phyloP scores from a whole-genome alignment of 2,888 invertebrate species.

The Empis livida region DNA sequence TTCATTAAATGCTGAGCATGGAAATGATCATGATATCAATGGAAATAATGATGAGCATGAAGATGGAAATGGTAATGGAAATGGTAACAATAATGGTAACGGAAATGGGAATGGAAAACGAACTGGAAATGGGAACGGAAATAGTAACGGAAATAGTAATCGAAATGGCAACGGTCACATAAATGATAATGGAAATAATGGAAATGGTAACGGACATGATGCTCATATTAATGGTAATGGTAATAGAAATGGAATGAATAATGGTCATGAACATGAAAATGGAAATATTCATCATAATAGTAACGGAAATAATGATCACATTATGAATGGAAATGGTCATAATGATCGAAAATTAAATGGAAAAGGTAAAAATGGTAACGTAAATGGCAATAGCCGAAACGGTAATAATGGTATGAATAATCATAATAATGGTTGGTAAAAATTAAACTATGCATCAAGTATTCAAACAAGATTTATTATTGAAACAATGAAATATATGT shows the following conservation, averaged over 20 bases:
- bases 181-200: not conserved
- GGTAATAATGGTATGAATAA: constrained; percentile 11
- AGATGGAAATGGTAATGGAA: constrained; percentile 5
- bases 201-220: constrained; percentile 2
- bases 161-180: constrained; percentile 8
- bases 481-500: no score
- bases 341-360: constrained; percentile 7
- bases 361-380: constrained; percentile 12
- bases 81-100: constrained; percentile 2
- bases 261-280: constrained; percentile 7
- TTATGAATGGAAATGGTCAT: constrained; percentile 12
- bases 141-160: constrained; percentile 12
- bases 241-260: constrained; percentile 8
- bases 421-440: constrained; percentile 3
- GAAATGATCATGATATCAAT: constrained; percentile 9
- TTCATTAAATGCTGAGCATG: no score
- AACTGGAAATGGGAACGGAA: constrained; percentile 11
- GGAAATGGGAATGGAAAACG: constrained; percentile 3
- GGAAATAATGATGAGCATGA: constrained; percentile 3
- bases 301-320: constrained; percentile 6
- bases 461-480: no score
- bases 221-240: constrained; percentile 5
- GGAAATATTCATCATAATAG: constrained; percentile 8
- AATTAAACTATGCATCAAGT: no score
- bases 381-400: constrained; percentile 12